Base-by-base conservation (phyloP, 2,797 vertebrate genomes). In the Apogon talboti region DNA sequence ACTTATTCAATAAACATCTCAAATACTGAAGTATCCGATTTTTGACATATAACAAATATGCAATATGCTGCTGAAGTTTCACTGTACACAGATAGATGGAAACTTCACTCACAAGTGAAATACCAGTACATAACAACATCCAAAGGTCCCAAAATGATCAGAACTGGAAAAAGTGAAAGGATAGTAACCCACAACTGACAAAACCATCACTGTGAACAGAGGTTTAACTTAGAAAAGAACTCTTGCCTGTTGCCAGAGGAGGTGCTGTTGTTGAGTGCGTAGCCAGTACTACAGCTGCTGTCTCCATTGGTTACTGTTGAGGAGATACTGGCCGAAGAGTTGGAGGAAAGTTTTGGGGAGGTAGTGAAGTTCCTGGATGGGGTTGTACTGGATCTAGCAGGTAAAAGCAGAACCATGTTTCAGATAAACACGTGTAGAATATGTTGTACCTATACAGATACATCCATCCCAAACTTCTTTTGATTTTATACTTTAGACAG, bases 281-380 rank as follows among this genome's bases (percentile, higher is more conserved):
- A 97, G 76, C 93, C 82, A 50, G 95, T 93, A 89, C 95, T 95
- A 91, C 92, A 94, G 92, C 93, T 95, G 92, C 93, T 94, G 91
- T 97, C 97, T 76, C 97, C 96, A 1, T 99, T 98, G 81, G 96
- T 95, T 86, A 97, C 94, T 68, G 96, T 93, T 85, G 96, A 96
- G 71, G 95, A 95, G 87, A 95, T 93, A 78, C 95, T 95, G 70
- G 95, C 92, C 80, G 97, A 92, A 47, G 95, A 96, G 85, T 94
- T 97, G 85, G 95, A 95, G 83, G 96, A 95, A 75, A 96, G 92
- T 90, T 97, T 97, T 86, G 95, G 95, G 92, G 97, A 96, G 92
- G 96, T 97, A 93, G 96, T 94, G 88, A 96, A 97, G 90, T 94
- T 96, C 92, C 97, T 96, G 72, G 95, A 96, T 87, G 95, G 91